phyloP scores from a whole-genome alignment of 2,888 invertebrate species.

The Ormyrus pomaceus region DNA sequence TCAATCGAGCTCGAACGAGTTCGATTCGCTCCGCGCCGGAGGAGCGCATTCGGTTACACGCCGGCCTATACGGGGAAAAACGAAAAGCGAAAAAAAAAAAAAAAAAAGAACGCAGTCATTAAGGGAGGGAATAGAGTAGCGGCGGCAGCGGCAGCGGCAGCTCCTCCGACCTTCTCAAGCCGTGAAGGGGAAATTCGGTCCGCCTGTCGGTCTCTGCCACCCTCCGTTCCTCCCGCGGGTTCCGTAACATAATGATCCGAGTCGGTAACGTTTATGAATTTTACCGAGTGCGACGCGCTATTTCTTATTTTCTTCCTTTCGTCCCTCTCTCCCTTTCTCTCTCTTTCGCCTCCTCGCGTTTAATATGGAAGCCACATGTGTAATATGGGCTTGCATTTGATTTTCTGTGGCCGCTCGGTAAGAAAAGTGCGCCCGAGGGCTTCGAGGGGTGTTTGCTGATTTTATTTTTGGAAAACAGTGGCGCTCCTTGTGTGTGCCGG shows the following conservation, averaged over 20 bases:
- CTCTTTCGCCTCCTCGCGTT: not conserved
- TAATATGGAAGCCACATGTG: no score
- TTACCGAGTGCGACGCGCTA: not conserved
- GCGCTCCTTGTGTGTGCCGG: no score
- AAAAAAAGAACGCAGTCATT: not conserved
- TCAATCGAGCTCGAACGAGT: not conserved
- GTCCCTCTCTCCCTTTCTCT: not conserved
- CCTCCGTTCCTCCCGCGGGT: conserved; percentile 27
- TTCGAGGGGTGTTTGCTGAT: no score
- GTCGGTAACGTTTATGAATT: conserved; percentile 46
- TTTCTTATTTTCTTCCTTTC: not conserved
- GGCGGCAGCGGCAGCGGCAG: no score
- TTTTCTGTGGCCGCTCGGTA: no score
- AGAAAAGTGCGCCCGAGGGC: no score
- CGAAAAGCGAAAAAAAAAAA: not conserved
- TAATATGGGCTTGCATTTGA: no score
- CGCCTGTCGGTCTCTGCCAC: conserved; percentile 60
- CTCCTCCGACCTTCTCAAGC: conserved; percentile 66
- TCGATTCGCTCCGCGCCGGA: conserved; percentile 20
- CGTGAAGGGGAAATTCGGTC: conserved; percentile 69
- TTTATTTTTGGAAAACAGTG: no score
- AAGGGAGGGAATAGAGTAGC: no score
- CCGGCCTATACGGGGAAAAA: not conserved
- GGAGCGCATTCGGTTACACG: not conserved
- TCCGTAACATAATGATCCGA: conserved; percentile 60